Evolutionary conservation across 2,113 vertebrate species (phyloP).

Genomic region (Nycticorax nycticorax): DNA sequence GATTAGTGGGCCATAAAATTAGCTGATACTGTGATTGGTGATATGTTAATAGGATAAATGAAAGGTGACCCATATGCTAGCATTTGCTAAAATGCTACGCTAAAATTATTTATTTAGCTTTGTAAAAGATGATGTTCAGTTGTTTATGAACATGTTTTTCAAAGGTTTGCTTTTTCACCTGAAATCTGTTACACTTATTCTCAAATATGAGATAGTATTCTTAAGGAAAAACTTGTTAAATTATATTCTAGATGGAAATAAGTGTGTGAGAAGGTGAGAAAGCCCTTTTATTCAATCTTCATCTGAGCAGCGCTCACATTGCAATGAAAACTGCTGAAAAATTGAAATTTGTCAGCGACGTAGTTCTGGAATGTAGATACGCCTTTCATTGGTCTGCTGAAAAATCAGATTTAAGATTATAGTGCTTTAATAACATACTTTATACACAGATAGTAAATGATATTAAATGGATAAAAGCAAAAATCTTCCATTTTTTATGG

Average conservation of each 20-base stretch:
- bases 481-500: background rate
- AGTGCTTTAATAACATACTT: slow-evolving; percentile 34
- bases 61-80: background rate
- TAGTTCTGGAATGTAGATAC: background rate
- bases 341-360: background rate
- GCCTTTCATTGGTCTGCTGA: background rate
- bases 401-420: slow-evolving; percentile 39
- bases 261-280: background rate
- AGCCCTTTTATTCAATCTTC: background rate
- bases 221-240: background rate
- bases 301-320: background rate
- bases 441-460: slow-evolving; percentile 30
- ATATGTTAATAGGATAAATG: background rate
- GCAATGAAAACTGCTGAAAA: slow-evolving; percentile 28
- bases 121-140: background rate
- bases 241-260: background rate
- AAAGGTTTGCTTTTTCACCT: background rate
- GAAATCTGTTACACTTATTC: background rate
- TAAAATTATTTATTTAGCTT: background rate
- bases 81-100: background rate
- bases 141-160: background rate
- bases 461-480: slow-evolving; percentile 54
- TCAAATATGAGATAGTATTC: background rate
- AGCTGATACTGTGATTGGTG: background rate
- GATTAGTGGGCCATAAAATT: background rate